Evolutionary conservation across 2,113 vertebrate species (phyloP).

Genomic region (Plecturocebus donacophilus): DNA sequence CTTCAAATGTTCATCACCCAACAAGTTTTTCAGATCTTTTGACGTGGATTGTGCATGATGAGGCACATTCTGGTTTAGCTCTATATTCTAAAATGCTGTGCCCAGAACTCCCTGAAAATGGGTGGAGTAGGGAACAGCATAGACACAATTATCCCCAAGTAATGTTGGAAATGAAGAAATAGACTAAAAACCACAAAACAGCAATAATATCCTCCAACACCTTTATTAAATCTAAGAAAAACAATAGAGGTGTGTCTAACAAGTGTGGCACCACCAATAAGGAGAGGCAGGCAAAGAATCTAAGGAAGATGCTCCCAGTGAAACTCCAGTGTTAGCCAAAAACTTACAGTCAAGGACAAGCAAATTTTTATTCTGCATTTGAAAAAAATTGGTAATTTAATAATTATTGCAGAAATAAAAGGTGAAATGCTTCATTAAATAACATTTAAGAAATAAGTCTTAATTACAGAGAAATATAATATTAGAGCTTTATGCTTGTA

Average conservation of each 20-base stretch:
- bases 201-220: background rate
- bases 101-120: background rate
- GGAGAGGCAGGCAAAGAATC: background rate
- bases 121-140: background rate
- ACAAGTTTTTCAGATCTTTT: background rate
- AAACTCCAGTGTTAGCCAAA: background rate
- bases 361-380: background rate
- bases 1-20: background rate
- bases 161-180: background rate
- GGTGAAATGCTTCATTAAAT: background rate
- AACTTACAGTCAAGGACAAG: background rate
- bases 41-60: background rate
- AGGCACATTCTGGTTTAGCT: background rate
- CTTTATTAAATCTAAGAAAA: background rate
- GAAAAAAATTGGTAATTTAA: background rate
- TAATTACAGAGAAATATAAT: background rate
- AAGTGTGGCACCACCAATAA: background rate
- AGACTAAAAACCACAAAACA: background rate
- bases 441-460: conserved; percentile 25
- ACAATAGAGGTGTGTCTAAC: background rate
- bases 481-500: background rate
- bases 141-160: background rate
- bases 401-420: conserved; percentile 1
- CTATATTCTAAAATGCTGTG: background rate
- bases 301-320: background rate